Evolutionary conservation across 1,140 invertebrate genomes (phyloP).

Genomic region (Drosophila orosa): DNA sequence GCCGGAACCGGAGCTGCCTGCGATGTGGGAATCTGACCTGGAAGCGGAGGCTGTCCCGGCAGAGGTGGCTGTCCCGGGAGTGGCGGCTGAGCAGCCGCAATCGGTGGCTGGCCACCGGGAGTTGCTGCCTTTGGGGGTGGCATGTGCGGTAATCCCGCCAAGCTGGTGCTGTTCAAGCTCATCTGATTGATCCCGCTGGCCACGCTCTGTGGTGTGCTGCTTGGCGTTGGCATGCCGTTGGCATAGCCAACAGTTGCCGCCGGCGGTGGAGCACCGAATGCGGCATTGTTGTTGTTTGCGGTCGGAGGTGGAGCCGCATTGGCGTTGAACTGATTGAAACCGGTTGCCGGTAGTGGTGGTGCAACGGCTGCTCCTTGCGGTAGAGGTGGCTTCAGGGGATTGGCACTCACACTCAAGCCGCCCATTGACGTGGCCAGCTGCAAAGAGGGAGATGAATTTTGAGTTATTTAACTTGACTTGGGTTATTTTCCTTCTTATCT

Average conservation of each 20-base stretch:
- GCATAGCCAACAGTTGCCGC: slow-evolving; percentile 41
- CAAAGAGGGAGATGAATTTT: not conserved
- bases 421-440: slow-evolving; percentile 80
- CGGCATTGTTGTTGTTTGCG: slow-evolving; percentile 68
- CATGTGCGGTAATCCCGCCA: slow-evolving; percentile 76
- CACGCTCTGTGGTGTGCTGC: slow-evolving; percentile 59
- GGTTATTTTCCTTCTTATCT: slow-evolving; percentile 32
- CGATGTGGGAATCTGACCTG: slow-evolving; percentile 42
- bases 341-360: slow-evolving; percentile 26
- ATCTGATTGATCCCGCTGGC: slow-evolving; percentile 72
- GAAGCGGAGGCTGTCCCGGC: slow-evolving; percentile 12
- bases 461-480: slow-evolving; percentile 36
- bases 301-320: slow-evolving; percentile 49
- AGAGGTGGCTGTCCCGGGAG: slow-evolving; percentile 20
- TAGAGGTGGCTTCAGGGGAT: slow-evolving; percentile 66
- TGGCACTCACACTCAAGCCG: slow-evolving; percentile 62
- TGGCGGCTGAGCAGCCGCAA: slow-evolving; percentile 17
- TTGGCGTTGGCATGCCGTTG: slow-evolving; percentile 57
- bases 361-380: slow-evolving; percentile 28
- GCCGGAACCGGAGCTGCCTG: slow-evolving; percentile 15
- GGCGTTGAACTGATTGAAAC: slow-evolving; percentile 64
- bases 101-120: slow-evolving; percentile 24
- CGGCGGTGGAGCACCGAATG: slow-evolving; percentile 43
- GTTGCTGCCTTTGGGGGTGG: slow-evolving; percentile 62
- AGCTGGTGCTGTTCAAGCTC: slow-evolving; percentile 74